phyloP scores from a whole-genome alignment of 1,140 invertebrate species.

The Tetraneura akinire region DNA sequence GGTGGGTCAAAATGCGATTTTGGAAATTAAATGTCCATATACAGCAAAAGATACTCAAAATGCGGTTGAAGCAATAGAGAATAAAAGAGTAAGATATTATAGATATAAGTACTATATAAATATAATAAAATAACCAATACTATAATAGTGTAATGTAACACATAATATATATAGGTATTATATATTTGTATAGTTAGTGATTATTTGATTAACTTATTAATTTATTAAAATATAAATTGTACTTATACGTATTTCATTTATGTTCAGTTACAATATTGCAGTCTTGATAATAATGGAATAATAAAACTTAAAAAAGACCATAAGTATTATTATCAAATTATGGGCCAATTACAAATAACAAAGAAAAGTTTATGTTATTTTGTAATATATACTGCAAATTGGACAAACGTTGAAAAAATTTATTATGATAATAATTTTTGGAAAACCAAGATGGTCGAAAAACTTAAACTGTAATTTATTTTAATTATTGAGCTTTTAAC shows the following conservation, averaged over 20 bases:
- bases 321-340: no score
- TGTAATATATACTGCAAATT: neutral
- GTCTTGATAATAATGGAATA: neutral
- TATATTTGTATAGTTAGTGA: no score
- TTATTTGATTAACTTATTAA: no score
- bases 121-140: neutral
- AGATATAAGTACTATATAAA: neutral
- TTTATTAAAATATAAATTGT: no score
- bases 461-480: neutral
- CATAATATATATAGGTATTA: neutral
- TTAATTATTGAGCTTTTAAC: neutral
- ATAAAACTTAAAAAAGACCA: neutral
- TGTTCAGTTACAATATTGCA: neutral
- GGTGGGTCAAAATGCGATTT: neutral
- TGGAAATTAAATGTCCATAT: slow-evolving; percentile 17
- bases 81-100: neutral
- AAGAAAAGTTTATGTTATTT: neutral
- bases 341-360: neutral
- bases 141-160: no score
- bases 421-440: neutral
- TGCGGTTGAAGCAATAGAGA: neutral
- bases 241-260: no score
- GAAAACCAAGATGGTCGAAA: neutral
- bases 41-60: neutral
- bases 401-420: neutral